These are phyloP conservation scores for Nasonia vitripennis DNA, from an alignment of 1,140 invertebrate genomes.

Conservation along the genomic window DNA sequence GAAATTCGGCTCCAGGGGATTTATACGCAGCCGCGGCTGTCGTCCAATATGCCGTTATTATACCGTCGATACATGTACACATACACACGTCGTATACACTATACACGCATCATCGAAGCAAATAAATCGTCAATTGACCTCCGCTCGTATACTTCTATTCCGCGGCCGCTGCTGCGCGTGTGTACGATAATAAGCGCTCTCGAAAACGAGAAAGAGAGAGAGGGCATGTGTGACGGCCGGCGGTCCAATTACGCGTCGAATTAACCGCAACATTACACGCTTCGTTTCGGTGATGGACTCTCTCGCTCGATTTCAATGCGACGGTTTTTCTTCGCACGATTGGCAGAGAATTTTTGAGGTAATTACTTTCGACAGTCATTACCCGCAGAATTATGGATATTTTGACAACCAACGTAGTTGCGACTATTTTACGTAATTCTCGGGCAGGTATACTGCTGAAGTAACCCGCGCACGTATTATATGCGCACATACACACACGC, in stretches of 20 bases:
- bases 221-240: not conserved
- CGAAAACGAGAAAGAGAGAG: not conserved
- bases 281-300: constrained; percentile 32
- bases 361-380: no score
- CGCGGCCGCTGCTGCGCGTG: no score
- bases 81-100: not conserved
- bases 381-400: no score
- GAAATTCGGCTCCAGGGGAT: not conserved
- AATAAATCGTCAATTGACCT: constrained; percentile 34
- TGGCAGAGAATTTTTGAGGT: not conserved
- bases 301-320: constrained; percentile 40
- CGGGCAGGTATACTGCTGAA: not conserved
- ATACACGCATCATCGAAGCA: not conserved
- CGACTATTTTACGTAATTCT: no score
- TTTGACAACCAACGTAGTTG: no score
- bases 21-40: not conserved
- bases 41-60: not conserved
- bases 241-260: constrained; percentile 7
- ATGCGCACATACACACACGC: not conserved
- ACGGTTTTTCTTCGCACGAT: constrained; percentile 30
- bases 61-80: not conserved
- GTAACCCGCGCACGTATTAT: not conserved
- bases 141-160: not conserved
- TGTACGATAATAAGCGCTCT: not conserved
- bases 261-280: constrained; percentile 23